Evolutionary conservation across 2,113 vertebrate species (phyloP), one percentile per base, ranked within the genome.

Genomic region (Crotophaga sulcirostris): DNA sequence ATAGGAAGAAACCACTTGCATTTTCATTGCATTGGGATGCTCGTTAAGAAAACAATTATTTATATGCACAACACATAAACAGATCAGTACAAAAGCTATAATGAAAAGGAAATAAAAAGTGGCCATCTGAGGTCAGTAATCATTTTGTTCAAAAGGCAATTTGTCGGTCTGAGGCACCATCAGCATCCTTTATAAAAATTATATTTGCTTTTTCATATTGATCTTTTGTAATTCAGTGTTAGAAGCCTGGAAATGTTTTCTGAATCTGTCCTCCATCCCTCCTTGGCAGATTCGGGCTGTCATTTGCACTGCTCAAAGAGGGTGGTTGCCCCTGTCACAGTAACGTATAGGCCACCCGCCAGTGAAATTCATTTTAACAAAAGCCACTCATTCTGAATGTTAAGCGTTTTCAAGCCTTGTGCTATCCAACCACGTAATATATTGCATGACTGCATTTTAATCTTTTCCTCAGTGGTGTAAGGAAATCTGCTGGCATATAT

Each of bases 241-340:
- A 91, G 82, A 94, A 91, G 34, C 58, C 86, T 95, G 88, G 78
- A 87, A 92, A 83, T 6, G 7, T 64, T 94, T 96, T 94, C 87
- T 70, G 52, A 85, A 81, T 68, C 58, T 78, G 31, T 94, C 78
- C 33, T 92, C 45, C 31, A n/a, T 91, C 28, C 52, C 40, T 78
- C 70, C 80, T 91, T 97, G 94, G 77, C 94, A 94, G 87, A 89
- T 74, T 93, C 81, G 40, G 70, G 16, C 40, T 38, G 66, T 96
- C 87, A 58, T 54, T 96, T 83, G n/a, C 70, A 13, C 80, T 82
- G 34, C 68, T 97, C 74, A 69, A 55, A 87, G 69, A 92, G 38
- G 77, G 54, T 33, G 23, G 40, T 96, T 94, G 80, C 95, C 97
- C 84, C 69, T 87, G 56, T 89, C 89, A 95, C 45, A 21, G 70